Base-by-base conservation (phyloP, 2,888 invertebrate species). In the Pristionchus maxplancki region DNA sequence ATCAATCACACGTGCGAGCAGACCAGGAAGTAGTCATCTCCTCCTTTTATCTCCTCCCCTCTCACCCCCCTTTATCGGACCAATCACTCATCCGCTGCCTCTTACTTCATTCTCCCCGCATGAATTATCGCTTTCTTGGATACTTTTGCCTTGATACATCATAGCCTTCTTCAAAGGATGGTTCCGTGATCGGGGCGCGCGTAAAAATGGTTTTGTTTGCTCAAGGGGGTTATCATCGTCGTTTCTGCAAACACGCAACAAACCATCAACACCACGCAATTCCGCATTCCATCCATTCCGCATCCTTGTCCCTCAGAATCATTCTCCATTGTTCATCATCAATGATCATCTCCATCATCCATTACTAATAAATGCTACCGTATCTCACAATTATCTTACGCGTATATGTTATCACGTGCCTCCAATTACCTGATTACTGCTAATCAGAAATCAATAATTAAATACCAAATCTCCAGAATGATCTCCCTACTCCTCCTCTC, bases 391-490 rank as follows among this genome's bases (percentile, higher is more conserved):
- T n/a, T n/a, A n/a, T n/a, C n/a, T n/a, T n/a, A n/a, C n/a, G n/a
- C n/a, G n/a, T n/a, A n/a, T n/a, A n/a, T n/a, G n/a, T n/a, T n/a
- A n/a, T n/a, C n/a, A n/a, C n/a, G n/a, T n/a, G n/a, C n/a, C n/a
- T n/a, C n/a, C n/a, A n/a, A n/a, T n/a, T n/a, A n/a, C n/a, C n/a
- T n/a, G n/a, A n/a, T n/a, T n/a, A n/a, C n/a, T n/a, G n/a, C n/a
- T n/a, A n/a, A n/a, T n/a, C n/a, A n/a, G n/a, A n/a, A n/a, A n/a
- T n/a, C n/a, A n/a, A n/a, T n/a, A n/a, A n/a, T n/a, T n/a, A n/a
- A n/a, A n/a, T n/a, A n/a, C n/a, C n/a, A n/a, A n/a, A 24, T 48
- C n/a, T 28, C 31, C 83, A 85, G 64, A 62, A 85, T 85, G 85
- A 50, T 83, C 83, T 71, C 44, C 31, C 50, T 87, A 50, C 71